Percentiles rank a stretch among this genome's conserved stretches.
These are phyloP conservation scores for Latrodectus geometricus DNA, from an alignment of 1,140 invertebrate genomes.

Conservation along the genomic window DNA sequence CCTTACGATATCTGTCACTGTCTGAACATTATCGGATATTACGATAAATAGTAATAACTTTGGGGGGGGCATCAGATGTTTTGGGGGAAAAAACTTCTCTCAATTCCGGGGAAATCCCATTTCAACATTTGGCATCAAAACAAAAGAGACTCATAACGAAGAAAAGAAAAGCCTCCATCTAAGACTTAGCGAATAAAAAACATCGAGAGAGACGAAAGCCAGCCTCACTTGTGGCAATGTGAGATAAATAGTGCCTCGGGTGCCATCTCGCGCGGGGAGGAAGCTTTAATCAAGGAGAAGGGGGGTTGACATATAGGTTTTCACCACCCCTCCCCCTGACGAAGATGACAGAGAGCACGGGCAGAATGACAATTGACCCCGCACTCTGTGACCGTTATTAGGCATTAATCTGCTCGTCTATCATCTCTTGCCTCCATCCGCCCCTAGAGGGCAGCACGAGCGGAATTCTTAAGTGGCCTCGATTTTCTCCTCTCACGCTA, in stretches of 20 bases:
- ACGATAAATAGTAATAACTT: too few relatives aligned
- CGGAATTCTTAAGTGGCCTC: conserved; percentile 7
- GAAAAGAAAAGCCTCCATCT: neutral
- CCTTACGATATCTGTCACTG: too few relatives aligned
- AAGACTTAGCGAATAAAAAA: neutral
- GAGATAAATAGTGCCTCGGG: conserved; percentile 38
- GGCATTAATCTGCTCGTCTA: conserved; percentile 51
- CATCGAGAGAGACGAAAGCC: neutral
- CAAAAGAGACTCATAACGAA: neutral
- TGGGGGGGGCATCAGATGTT: too few relatives aligned
- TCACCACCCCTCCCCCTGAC: neutral
- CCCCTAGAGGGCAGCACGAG: neutral
- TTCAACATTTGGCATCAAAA: neutral
- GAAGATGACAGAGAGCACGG: conserved; percentile 24
- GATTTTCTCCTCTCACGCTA: neutral
- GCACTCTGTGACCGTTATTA: conserved; percentile 49
- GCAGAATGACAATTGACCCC: conserved; percentile 51
- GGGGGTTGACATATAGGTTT: conserved; percentile 9
- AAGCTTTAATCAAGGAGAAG: conserved; percentile 27
- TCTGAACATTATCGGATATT: too few relatives aligned
- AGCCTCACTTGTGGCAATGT: conserved; percentile 19
- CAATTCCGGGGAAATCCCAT: neutral
- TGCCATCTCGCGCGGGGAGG: conserved; percentile 2
- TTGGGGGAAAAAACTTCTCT: too few relatives aligned
- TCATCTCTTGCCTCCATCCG: neutral